Conservation (phyloP, 1,140 invertebrate species). For the Centruroides vittatus region DNA sequence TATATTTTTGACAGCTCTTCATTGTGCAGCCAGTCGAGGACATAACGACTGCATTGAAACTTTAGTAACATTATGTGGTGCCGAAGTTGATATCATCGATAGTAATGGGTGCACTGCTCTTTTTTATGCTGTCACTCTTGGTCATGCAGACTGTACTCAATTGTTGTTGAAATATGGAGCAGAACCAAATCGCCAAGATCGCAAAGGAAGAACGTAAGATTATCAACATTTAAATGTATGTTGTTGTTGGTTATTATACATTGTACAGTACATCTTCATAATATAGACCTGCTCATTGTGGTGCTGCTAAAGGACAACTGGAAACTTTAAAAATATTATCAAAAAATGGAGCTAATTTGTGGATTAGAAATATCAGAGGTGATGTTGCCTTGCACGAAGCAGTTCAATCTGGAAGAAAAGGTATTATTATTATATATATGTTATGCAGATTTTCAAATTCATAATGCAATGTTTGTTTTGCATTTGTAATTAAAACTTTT, state of each 20-base stretch:
- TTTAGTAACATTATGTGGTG: slow-evolving; percentile 69
- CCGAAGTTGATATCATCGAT: slow-evolving; percentile 69
- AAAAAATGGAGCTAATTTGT: slow-evolving; percentile 67
- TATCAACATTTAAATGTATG: neutral
- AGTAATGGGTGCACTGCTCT: slow-evolving; percentile 83
- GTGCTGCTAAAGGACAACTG: slow-evolving; percentile 88
- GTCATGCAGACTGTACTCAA: slow-evolving; percentile 84
- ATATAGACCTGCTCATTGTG: slow-evolving; percentile 27
- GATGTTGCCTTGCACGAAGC: slow-evolving; percentile 91
- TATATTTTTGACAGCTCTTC: slow-evolving; percentile 44
- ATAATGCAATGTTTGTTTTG: neutral
- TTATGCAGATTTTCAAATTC: neutral
- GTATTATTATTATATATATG: slow-evolving; percentile 20
- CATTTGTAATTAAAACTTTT: neutral
- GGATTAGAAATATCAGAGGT: slow-evolving; percentile 75
- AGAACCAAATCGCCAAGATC: slow-evolving; percentile 73
- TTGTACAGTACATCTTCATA: neutral
- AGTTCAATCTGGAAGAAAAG: slow-evolving; percentile 73
- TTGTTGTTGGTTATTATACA: neutral
- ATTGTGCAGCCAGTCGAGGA: slow-evolving; percentile 90
- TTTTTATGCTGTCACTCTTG: slow-evolving; percentile 90
- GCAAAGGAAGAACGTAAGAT: slow-evolving; percentile 69
- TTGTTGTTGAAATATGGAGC: slow-evolving; percentile 73
- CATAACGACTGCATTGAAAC: slow-evolving; percentile 85
- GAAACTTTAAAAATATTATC: slow-evolving; percentile 60